A percentile compares a stretch with the other conserved stretches of the same genome.
phyloP scores from a whole-genome alignment of 2,888 invertebrate species.

The Leptopilina syphax region DNA sequence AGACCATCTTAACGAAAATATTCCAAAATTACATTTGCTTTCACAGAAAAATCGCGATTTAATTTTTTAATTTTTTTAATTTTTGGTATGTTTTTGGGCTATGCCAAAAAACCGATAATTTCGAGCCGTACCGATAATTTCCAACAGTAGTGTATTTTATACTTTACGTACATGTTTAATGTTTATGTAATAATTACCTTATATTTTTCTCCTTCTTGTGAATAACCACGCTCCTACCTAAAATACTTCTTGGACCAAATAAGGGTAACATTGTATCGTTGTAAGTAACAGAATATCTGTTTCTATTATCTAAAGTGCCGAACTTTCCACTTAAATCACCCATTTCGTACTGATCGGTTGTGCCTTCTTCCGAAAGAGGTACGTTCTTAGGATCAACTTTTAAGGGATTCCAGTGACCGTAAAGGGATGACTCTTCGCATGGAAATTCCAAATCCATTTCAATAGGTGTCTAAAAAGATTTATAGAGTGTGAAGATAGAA shows the following conservation, averaged over 20 bases:
- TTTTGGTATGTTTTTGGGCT: too few species aligned
- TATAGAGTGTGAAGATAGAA: not conserved
- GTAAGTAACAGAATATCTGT: constrained; percentile 80
- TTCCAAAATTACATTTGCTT: constrained; percentile 1
- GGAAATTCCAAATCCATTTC: constrained; percentile 91
- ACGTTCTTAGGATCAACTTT: constrained; percentile 82
- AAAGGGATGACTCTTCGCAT: constrained; percentile 89
- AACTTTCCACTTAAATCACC: constrained; percentile 93
- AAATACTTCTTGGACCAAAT: constrained; percentile 88
- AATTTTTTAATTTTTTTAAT: not conserved
- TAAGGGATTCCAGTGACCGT: constrained; percentile 92
- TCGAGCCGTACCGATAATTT: too few species aligned
- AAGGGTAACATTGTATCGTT: constrained; percentile 91
- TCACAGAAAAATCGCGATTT: not conserved
- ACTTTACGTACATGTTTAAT: too few species aligned
- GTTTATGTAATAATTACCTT: constrained; percentile 62
- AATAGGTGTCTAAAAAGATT: constrained; percentile 83
- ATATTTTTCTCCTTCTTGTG: constrained; percentile 82
- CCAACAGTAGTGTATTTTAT: not conserved
- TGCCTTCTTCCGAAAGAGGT: constrained; percentile 83
- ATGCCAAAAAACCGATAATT: too few species aligned
- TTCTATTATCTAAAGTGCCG: constrained; percentile 84
- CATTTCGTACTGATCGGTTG: constrained; percentile 91
- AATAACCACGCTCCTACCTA: constrained; percentile 92
- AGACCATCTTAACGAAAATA: constrained; percentile 82